Conservation (phyloP, 2,797 vertebrate species). For the Meda fulgida region DNA sequence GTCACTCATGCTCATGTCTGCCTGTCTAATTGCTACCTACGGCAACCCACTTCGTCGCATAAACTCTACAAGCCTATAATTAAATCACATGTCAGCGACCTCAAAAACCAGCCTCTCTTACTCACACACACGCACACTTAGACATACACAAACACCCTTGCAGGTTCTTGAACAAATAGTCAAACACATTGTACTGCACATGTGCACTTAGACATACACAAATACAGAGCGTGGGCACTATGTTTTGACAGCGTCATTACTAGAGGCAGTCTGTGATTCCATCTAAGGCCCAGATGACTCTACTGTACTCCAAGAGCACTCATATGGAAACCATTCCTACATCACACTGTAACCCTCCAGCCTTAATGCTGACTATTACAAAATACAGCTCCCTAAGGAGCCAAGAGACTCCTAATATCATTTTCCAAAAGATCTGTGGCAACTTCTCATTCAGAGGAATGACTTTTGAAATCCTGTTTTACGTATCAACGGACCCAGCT, state of each 20-base stretch:
- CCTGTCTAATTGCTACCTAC: slow-evolving; percentile 54
- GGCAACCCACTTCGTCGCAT: slow-evolving; percentile 67
- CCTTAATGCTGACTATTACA: slow-evolving; percentile 38
- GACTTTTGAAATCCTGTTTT: slow-evolving; percentile 18
- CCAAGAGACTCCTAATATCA: slow-evolving; percentile 13
- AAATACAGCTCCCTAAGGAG: slow-evolving; percentile 32
- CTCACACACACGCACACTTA: slow-evolving; percentile 30
- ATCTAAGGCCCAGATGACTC: slow-evolving; percentile 42
- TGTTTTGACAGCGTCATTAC: slow-evolving; percentile 47
- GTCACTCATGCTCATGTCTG: slow-evolving; percentile 42
- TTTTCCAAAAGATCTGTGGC: slow-evolving; percentile 28
- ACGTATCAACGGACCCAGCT: neutral
- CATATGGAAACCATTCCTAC: slow-evolving; percentile 46
- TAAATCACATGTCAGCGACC: slow-evolving; percentile 79
- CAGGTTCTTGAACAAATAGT: slow-evolving; percentile 46
- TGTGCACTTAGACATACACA: slow-evolving; percentile 35
- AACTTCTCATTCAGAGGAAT: slow-evolving; percentile 33
- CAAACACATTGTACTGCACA: slow-evolving; percentile 43
- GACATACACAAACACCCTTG: slow-evolving; percentile 33
- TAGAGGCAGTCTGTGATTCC: slow-evolving; percentile 29
- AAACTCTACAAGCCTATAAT: slow-evolving; percentile 75
- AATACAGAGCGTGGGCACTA: slow-evolving; percentile 33
- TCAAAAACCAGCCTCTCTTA: slow-evolving; percentile 67
- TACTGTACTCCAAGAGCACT: slow-evolving; percentile 35
- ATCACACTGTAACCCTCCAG: slow-evolving; percentile 22